phyloP scores from a whole-genome alignment of 2,113 vertebrate species.

The Petaurus breviceps region DNA sequence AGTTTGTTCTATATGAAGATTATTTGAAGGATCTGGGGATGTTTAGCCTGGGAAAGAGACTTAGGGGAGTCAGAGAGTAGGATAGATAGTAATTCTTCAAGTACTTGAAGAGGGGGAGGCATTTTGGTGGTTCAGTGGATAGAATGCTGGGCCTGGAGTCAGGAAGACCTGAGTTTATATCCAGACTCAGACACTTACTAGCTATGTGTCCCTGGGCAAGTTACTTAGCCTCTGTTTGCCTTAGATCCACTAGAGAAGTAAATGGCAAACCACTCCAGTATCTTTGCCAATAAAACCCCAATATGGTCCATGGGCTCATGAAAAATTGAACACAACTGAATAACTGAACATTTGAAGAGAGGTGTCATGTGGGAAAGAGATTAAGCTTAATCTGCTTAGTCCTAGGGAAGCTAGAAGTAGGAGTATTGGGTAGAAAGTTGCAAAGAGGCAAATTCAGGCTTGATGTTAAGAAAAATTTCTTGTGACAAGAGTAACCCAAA shows the following conservation, averaged over 20 bases:
- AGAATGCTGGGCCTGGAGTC: not conserved
- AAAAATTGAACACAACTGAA: not conserved
- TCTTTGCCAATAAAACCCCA: not conserved
- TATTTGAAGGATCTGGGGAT: not conserved
- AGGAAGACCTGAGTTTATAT: no score
- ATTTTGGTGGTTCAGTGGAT: not conserved
- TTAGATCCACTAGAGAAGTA: not conserved
- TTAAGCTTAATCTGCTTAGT: not conserved
- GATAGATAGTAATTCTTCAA: not conserved
- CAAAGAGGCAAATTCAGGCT: not conserved
- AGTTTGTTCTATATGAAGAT: not conserved
- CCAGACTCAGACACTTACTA: not conserved
- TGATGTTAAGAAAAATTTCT: not conserved
- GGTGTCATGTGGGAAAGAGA: not conserved
- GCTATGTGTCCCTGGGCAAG: not conserved
- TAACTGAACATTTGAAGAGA: not conserved
- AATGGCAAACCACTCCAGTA: not conserved
- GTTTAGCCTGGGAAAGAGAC: not conserved
- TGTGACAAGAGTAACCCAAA: no score
- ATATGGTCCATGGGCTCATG: not conserved
- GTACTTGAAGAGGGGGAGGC: not conserved
- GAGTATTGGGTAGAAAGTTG: not conserved
- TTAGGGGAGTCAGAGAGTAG: not conserved
- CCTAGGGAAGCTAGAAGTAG: not conserved
- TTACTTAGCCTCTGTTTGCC: no score